These are phyloP conservation scores for Cydia splendana DNA, from an alignment of 1,140 invertebrate species.

Conservation along the genomic window DNA sequence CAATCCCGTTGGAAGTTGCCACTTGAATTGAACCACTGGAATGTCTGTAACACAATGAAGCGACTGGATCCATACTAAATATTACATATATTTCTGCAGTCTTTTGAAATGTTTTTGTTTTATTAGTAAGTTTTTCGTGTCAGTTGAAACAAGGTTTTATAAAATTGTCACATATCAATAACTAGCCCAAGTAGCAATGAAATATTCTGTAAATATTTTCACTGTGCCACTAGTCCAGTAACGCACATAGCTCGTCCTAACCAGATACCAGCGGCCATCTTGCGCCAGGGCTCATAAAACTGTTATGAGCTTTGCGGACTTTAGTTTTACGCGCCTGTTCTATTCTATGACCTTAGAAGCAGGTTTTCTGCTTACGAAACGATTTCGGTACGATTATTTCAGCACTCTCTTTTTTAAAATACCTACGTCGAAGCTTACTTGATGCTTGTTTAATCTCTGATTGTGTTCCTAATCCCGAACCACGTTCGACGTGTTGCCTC, in stretches of 20 bases:
- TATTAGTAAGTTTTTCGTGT: background rate
- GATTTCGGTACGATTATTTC: slow-evolving; percentile 1
- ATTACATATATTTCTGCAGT: no score
- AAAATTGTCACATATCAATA: background rate
- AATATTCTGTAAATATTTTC: background rate
- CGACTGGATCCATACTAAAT: no score
- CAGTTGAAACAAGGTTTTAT: background rate
- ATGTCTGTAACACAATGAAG: no score
- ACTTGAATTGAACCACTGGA: no score
- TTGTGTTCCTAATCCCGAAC: no score
- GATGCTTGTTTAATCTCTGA: no score
- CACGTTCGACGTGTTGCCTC: no score
- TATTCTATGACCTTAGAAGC: background rate
- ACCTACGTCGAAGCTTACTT: no score
- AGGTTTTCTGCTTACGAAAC: background rate
- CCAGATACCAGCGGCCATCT: slow-evolving; percentile 5
- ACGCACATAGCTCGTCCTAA: background rate
- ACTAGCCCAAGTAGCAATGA: background rate
- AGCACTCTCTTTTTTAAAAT: background rate
- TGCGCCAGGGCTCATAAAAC: background rate
- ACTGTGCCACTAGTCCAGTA: background rate
- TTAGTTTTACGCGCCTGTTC: slow-evolving; percentile 7
- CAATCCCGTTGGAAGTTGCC: no score
- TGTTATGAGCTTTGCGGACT: slow-evolving; percentile 2
- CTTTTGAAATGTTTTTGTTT: background rate